Evolutionary conservation across 1,140 invertebrate species (phyloP).

Genomic region (Micrasema longulum): DNA sequence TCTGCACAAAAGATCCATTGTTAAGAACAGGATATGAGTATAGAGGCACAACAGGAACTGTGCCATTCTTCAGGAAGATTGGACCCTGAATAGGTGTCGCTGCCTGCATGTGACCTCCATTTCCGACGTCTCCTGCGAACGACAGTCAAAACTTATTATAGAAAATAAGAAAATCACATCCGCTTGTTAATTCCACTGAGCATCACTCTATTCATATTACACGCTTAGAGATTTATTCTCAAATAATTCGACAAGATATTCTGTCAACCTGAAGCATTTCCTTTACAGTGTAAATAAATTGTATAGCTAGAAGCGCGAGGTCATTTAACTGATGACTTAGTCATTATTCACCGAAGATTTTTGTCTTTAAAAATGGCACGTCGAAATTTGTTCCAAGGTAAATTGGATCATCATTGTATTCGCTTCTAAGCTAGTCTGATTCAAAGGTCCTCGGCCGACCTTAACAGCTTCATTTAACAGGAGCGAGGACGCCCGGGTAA

Average conservation of each 20-base stretch:
- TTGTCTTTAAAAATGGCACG: slow-evolving; percentile 25
- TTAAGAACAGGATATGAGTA: slow-evolving; percentile 85
- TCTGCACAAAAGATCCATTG: slow-evolving; percentile 86
- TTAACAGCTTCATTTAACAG: slow-evolving; percentile 16
- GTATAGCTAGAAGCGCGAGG: slow-evolving; percentile 19
- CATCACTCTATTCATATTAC: too few species aligned
- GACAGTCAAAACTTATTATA: too few species aligned
- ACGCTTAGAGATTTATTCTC: too few species aligned
- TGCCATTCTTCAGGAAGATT: slow-evolving; percentile 82
- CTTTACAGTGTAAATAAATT: background rate
- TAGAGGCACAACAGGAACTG: slow-evolving; percentile 85
- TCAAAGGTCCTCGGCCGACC: slow-evolving; percentile 22
- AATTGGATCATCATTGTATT: slow-evolving; percentile 27
- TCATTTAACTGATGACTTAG: slow-evolving; percentile 5
- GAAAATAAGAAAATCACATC: too few species aligned
- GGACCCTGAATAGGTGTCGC: slow-evolving; percentile 86
- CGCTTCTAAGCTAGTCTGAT: slow-evolving; percentile 10
- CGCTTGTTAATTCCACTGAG: too few species aligned
- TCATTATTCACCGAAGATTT: slow-evolving; percentile 30
- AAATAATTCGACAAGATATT: too few species aligned
- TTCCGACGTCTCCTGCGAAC: slow-evolving; percentile 52
- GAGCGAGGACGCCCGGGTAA: slow-evolving; percentile 17
- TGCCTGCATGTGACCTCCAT: slow-evolving; percentile 58
- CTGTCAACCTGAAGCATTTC: slow-evolving; percentile 19
- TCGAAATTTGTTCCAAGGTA: slow-evolving; percentile 22